Evolutionary conservation across 2,888 invertebrate genomes (phyloP).

Genomic region (Drosophila kanekoi): DNA sequence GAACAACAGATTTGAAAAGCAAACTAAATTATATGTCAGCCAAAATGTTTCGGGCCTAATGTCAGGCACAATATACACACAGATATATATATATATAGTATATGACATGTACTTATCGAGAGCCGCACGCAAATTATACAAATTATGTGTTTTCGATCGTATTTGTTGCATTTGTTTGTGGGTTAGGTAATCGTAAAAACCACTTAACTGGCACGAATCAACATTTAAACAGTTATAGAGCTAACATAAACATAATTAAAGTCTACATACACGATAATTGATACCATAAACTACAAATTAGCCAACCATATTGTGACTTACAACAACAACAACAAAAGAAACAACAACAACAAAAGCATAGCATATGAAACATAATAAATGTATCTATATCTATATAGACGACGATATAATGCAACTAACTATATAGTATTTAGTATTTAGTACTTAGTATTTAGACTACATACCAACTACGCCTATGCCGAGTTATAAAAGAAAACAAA

Average conservation of each 20-base stretch:
- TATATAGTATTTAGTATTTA: conserved; percentile 47
- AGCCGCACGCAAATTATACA: conserved; percentile 38
- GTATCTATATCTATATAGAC: conserved; percentile 30
- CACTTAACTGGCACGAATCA: conserved; percentile 58
- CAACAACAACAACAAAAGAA: conserved; percentile 49
- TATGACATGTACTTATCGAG: conserved; percentile 15
- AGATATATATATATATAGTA: conserved; percentile 3
- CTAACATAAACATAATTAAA: conserved; percentile 26
- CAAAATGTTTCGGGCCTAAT: background rate
- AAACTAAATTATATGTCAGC: conserved; percentile 3
- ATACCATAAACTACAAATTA: conserved; percentile 56
- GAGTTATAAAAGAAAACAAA: conserved; percentile 8
- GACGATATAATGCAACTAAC: conserved; percentile 62
- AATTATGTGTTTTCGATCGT: conserved; percentile 21
- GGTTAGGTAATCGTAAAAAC: conserved; percentile 34
- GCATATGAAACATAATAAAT: conserved; percentile 27
- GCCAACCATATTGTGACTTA: conserved; percentile 79
- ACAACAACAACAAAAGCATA: conserved; percentile 30
- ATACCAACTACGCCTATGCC: conserved; percentile 66
- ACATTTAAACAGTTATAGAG: conserved; percentile 9
- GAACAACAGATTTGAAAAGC: conserved; percentile 22
- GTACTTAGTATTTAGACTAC: conserved; percentile 35
- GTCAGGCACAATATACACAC: background rate
- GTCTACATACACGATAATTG: conserved; percentile 34
- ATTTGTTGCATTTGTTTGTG: conserved; percentile 9